These are phyloP conservation scores for Maconellicoccus hirsutus DNA, from an alignment of 1,140 invertebrate species.

Conservation along the genomic window DNA sequence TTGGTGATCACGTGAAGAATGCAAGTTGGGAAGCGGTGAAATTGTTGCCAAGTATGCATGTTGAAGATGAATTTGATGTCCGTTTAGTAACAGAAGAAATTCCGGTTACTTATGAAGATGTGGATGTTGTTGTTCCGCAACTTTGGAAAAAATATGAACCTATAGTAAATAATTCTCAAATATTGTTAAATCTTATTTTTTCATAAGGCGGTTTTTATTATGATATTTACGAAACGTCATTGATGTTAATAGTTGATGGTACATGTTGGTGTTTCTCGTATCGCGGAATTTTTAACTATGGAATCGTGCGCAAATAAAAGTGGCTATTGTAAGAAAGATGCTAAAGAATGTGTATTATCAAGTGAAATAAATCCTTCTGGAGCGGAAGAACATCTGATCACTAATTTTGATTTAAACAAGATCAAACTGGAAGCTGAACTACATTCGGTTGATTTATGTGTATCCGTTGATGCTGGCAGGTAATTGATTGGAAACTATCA, in stretches of 20 bases:
- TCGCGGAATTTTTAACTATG: conserved; percentile 7
- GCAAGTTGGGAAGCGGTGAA: conserved; percentile 67
- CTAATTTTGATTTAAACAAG: neutral
- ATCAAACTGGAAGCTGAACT: neutral
- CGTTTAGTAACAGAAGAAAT: conserved; percentile 47
- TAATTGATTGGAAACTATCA: neutral
- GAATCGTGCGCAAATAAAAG: conserved; percentile 11
- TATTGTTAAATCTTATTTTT: too few relatives aligned
- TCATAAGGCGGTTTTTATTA: too few relatives aligned
- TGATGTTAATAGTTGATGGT: conserved; percentile 6
- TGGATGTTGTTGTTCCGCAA: conserved; percentile 44
- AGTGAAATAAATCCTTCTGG: neutral
- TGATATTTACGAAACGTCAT: too few relatives aligned
- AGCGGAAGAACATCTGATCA: neutral
- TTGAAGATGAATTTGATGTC: conserved; percentile 36
- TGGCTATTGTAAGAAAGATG: neutral
- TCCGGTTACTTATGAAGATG: conserved; percentile 52
- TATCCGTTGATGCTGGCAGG: conserved; percentile 1
- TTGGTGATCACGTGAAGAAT: conserved; percentile 51
- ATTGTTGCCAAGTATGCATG: conserved; percentile 38
- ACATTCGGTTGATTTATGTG: neutral
- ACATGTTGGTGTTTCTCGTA: neutral
- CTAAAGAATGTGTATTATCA: neutral
- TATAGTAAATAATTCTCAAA: conserved; percentile 38
- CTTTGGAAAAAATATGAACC: conserved; percentile 52